Base-by-base conservation (phyloP, 1,140 invertebrate species). In the Tetragonula clypearis region DNA sequence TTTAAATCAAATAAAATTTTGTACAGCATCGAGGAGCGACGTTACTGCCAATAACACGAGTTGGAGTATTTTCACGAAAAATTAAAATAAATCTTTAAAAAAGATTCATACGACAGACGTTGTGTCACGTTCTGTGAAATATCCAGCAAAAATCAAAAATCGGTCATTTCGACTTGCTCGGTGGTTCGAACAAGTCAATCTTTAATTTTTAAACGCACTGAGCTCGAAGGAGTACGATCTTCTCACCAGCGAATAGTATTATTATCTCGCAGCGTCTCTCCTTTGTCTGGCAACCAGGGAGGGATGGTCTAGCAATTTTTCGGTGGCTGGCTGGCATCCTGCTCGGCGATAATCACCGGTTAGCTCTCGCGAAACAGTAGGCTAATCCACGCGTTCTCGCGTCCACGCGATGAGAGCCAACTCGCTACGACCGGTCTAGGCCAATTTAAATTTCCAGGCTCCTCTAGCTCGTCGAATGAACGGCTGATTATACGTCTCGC, bases 371-470 rank as follows among this genome's bases (percentile, higher is more conserved):
- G 76, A 3, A 86, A 89, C 86, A 88, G 85, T 90, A 86, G 88
- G 85, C 83, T 83, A 77, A 89, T 82, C 87, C 35, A 55, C 74
- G 66, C 82, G 79, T 86, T 89, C 87, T 82, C 89, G 84, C 87
- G 41, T 49, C 41, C 41, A 49, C 41, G 41, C 69, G 11, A 55
- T 26, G 74, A 77, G 85, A 85, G 77, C 71, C 72, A 56, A 74
- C 41, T 41, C 6, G 68, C 82, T 66, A 86, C 88, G 86, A 88
- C 15, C 60, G n/a, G 75, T 91, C 92, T 92, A 92, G 90, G 87
- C 87, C 91, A 93, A 93, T 94, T 93, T 93, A 93, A 93, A 92
- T 91, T 93, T 92, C 86, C 88, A 88, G 90, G 81, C 30, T 88
- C 90, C 83, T 91, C 83, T 88, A 84, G 82, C 84, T 78, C 69